Conservation (phyloP, 1,140 invertebrate species). For the Tetragonula clypearis region DNA sequence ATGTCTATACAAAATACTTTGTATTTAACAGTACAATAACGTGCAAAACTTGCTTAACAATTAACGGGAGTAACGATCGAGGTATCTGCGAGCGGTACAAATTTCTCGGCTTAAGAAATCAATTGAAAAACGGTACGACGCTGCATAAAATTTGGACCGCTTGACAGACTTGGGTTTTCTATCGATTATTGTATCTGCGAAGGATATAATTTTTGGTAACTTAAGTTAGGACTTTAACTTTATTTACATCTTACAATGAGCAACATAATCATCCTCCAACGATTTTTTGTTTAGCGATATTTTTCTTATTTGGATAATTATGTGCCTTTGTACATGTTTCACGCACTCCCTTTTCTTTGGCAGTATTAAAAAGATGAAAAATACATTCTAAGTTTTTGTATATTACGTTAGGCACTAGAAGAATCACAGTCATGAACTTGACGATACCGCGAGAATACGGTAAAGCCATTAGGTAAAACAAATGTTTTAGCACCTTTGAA, state of each 20-base stretch:
- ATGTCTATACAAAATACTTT: conserved; percentile 65
- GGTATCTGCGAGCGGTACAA: conserved; percentile 27
- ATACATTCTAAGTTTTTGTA: conserved; percentile 53
- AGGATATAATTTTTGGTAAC: conserved; percentile 60
- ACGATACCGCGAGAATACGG: conserved; percentile 37
- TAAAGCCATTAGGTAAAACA: conserved; percentile 59
- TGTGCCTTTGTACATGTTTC: conserved; percentile 54
- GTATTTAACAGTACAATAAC: conserved; percentile 64
- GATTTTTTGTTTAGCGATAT: background rate
- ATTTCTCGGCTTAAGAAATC: conserved; percentile 5
- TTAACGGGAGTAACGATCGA: conserved; percentile 41
- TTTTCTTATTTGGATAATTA: conserved; percentile 7
- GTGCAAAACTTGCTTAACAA: conserved; percentile 47
- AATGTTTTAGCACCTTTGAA: conserved; percentile 29
- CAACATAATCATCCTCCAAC: conserved; percentile 10
- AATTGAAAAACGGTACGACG: background rate
- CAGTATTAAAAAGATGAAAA: conserved; percentile 64
- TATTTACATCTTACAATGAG: conserved; percentile 64
- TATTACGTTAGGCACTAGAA: conserved; percentile 74
- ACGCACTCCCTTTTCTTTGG: conserved; percentile 66
- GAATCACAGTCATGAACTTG: conserved; percentile 74
- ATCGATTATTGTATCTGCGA: conserved; percentile 8
- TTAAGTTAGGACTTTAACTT: conserved; percentile 59
- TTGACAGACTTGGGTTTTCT: background rate
- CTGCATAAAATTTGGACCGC: conserved; percentile 6